Evolutionary conservation across 2,113 vertebrate genomes (phyloP), one percentile per base, ranked within the genome.

Genomic region (Varanus salvator): DNA sequence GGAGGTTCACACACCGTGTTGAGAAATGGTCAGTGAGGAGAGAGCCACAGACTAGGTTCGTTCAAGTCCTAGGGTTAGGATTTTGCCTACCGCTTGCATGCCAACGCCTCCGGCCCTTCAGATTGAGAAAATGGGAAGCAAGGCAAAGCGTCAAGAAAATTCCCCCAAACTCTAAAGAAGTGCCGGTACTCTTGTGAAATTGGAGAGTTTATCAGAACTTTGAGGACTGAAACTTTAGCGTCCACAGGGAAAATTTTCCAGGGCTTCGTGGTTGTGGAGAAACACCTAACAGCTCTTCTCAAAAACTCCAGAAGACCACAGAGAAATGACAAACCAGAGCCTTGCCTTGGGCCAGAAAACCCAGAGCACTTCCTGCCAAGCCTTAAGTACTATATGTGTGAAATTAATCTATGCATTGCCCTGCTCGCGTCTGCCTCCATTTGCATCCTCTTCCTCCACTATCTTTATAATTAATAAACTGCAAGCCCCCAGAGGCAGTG

Each of bases 21-120:
- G 76, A 6, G 64, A 92, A 94, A 88, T 85, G 87, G 69, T 31
- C 34, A 14, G 2, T 25, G 66, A 4, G 68, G 25, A 19, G 12
- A 54, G 27, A 4, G 1, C 25, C 2, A 25, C 15, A 52, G 71
- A 8, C 29, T 23, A 23, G 31, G n/a, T 29, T 52, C 29, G 7
- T 19, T 15, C 34, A 4, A 74, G 21, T 57, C 50, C 6, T 3
- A 69, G 9, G 12, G n/a, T 50, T 64, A 29, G 34, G 27, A 50
- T 57, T 68, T 80, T 25, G 23, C 1, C 7, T 69, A 64, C 25
- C 9, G 19, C 50, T 15, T 52, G 60, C 21, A 80, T 14, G 19
- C 29, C 31, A 52, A 87, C 68, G 34, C 31, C 38, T 6, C 64
- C 27, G 7, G 15, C 14, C 57, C 8, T 68, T 50, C 60, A 14